Evolutionary conservation across 2,797 vertebrate species (phyloP).

Genomic region (Helarctos malayanus): DNA sequence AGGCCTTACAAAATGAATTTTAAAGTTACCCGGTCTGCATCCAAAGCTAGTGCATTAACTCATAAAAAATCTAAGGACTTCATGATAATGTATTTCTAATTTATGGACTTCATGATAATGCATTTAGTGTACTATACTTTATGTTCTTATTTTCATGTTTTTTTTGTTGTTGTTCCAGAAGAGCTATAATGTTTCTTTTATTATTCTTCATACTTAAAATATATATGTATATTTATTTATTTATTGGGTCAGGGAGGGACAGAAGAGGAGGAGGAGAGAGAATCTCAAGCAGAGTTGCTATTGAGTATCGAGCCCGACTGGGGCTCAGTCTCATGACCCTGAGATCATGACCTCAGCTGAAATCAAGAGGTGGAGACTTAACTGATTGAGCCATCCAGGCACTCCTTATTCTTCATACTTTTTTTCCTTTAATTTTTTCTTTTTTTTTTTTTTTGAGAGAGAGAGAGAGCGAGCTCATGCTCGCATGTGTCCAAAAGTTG

Average conservation of each 20-base stretch:
- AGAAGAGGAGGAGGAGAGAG: background rate
- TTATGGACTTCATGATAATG: background rate
- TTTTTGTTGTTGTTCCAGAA: background rate
- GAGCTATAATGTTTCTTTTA: background rate
- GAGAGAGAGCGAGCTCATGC: background rate
- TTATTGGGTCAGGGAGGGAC: background rate
- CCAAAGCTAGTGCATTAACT: background rate
- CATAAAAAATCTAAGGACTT: background rate
- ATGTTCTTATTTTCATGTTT: background rate
- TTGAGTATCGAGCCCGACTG: background rate
- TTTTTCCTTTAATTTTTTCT: background rate
- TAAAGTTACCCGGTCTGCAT: background rate
- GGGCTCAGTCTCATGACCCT: background rate
- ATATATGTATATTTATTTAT: background rate
- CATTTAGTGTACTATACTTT: background rate
- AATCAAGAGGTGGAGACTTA: background rate
- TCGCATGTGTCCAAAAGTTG: background rate
- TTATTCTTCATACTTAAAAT: background rate
- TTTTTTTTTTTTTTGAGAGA: background rate
- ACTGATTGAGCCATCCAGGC: background rate
- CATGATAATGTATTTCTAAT: background rate
- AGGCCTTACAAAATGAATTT: background rate
- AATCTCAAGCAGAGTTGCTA: background rate
- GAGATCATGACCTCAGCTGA: background rate
- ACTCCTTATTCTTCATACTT: background rate